phyloP scores from a whole-genome alignment of 2,888 invertebrate species.

The Cylindroiulus punctatus region DNA sequence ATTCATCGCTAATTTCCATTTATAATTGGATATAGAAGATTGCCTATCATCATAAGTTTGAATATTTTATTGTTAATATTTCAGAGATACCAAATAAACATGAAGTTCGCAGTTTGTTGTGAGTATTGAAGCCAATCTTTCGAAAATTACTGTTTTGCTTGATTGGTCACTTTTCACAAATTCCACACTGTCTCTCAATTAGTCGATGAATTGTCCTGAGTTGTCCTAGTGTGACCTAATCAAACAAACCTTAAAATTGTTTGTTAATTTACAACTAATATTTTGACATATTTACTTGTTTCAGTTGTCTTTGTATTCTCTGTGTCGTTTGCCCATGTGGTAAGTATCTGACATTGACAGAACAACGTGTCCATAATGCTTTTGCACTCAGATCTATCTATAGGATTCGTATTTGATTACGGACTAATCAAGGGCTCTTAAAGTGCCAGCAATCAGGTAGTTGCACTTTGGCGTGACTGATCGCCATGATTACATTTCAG shows the following conservation, averaged over 20 bases:
- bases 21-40: background rate
- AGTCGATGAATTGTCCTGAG: no score
- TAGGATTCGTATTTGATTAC: no score
- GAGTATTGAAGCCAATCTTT: no score
- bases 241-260: background rate
- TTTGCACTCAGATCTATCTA: no score
- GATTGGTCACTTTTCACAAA: no score
- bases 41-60: background rate
- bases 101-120: slow-evolving; percentile 36
- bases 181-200: no score
- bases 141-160: no score
- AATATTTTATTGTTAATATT: background rate
- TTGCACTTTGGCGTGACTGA: no score
- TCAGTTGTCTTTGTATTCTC: slow-evolving; percentile 14
- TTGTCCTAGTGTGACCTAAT: background rate
- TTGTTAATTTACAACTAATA: background rate
- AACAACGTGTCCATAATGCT: no score
- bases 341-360: background rate
- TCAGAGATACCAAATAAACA: background rate
- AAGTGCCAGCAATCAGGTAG: no score
- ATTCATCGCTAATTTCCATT: background rate
- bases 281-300: background rate
- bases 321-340: background rate
- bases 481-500: background rate
- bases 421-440: no score